Evolutionary conservation across 2,797 vertebrate species (phyloP).

Genomic region (Gambelia wislizenii): DNA sequence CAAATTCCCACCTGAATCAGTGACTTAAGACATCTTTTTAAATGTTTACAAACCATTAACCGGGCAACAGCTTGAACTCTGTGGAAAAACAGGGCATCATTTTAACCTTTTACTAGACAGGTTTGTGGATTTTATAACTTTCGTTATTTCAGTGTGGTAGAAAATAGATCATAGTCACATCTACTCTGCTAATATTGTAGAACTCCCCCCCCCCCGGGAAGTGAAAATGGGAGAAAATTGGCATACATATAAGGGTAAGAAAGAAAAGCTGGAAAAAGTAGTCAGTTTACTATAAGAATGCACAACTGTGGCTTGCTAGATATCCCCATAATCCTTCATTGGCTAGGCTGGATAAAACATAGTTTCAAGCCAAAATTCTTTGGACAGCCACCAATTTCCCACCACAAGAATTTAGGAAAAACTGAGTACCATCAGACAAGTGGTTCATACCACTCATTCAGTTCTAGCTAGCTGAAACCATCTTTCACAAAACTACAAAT

Average conservation of each 20-base stretch:
- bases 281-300: no score
- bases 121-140: not conserved
- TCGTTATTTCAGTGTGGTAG: constrained; percentile 33
- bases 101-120: constrained; percentile 26
- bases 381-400: no score
- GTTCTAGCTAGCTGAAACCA: no score
- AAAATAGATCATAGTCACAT: constrained; percentile 8
- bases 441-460: not conserved
- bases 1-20: constrained; percentile 65
- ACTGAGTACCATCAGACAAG: not conserved
- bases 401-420: not conserved
- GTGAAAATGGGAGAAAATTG: not conserved
- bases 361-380: no score
- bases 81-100: not conserved
- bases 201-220: not conserved
- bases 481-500: no score
- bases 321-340: not conserved
- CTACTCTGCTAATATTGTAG: not conserved
- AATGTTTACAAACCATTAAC: constrained; percentile 42
- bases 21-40: constrained; percentile 44
- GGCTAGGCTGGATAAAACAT: not conserved
- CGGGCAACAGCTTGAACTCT: constrained; percentile 21
- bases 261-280: no score
- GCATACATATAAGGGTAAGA: not conserved
- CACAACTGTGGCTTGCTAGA: not conserved